phyloP scores from a whole-genome alignment of 2,797 vertebrate genomes.

The Galaxias olidus region DNA sequence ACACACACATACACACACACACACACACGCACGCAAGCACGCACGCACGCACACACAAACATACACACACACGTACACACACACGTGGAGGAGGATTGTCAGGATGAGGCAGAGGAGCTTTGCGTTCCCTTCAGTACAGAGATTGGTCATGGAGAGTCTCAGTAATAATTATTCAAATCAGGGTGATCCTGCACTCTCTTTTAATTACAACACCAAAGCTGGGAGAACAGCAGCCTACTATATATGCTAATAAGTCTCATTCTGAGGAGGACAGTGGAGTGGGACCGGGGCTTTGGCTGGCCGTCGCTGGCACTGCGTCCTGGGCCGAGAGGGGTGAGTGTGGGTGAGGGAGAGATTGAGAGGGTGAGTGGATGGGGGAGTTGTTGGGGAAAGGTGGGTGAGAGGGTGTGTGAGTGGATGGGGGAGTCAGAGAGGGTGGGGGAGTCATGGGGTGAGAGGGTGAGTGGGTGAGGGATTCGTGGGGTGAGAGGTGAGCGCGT shows the following conservation, averaged over 20 bases:
- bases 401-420: too few relatives aligned
- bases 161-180: slow-evolving; percentile 38
- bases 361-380: neutral
- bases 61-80: neutral
- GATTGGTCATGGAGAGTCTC: neutral
- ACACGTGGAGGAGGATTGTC: neutral
- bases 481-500: slow-evolving; percentile 32
- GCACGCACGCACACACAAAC: neutral
- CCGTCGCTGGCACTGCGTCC: too few relatives aligned
- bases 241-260: slow-evolving; percentile 29
- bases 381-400: neutral
- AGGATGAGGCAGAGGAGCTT: neutral
- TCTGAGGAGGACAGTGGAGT: neutral
- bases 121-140: neutral
- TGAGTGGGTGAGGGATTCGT: slow-evolving; percentile 24
- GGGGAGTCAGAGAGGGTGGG: slow-evolving; percentile 15
- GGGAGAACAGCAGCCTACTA: slow-evolving; percentile 1
- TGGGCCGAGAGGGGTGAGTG: neutral
- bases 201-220: slow-evolving; percentile 30
- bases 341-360: neutral
- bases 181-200: slow-evolving; percentile 19
- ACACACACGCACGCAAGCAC: slow-evolving; percentile 7
- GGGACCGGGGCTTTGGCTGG: neutral
- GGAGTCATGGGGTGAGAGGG: slow-evolving; percentile 21
- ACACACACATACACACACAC: slow-evolving; percentile 19